These are phyloP conservation scores for Cataglyphis cursor DNA, from an alignment of 2,888 invertebrate species.

Conservation along the genomic window DNA sequence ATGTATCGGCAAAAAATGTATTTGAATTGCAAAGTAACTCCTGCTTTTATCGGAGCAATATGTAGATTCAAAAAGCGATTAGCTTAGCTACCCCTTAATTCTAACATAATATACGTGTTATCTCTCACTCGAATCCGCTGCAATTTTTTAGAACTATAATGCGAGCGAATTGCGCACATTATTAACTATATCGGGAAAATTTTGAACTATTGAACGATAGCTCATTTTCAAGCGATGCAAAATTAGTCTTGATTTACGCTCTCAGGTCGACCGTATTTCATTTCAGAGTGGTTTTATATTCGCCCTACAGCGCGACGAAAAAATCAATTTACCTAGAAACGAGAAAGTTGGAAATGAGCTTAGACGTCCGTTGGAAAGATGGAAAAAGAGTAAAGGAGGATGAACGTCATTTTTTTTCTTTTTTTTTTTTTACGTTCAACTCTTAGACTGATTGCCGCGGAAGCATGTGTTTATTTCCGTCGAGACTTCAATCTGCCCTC, in stretches of 20 bases:
- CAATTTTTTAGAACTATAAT: constrained; percentile 9
- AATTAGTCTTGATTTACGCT: constrained; percentile 61
- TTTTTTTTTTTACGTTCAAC: constrained; percentile 36
- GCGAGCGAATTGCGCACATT: constrained; percentile 4
- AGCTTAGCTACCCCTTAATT: constrained; percentile 40
- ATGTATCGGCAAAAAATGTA: constrained; percentile 15
- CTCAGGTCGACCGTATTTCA: constrained; percentile 55
- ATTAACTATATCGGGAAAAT: constrained; percentile 11
- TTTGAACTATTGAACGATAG: constrained; percentile 11
- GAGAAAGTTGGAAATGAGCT: constrained; percentile 56
- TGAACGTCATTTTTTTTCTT: constrained; percentile 35
- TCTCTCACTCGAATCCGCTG: constrained; percentile 1
- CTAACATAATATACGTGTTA: constrained; percentile 33
- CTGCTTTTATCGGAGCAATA: constrained; percentile 27
- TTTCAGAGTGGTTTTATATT: constrained; percentile 57
- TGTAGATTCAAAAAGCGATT: constrained; percentile 33
- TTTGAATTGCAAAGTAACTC: constrained; percentile 42
- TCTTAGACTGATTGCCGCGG: constrained; percentile 57
- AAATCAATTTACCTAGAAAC: constrained; percentile 66
- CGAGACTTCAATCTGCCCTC: constrained; percentile 44
- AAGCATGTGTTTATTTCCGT: constrained; percentile 54
- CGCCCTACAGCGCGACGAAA: constrained; percentile 45
- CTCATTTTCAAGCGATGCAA: constrained; percentile 41
- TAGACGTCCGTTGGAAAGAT: constrained; percentile 7
- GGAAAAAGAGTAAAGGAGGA: constrained; percentile 19